phyloP scores from a whole-genome alignment of 2,888 invertebrate genomes.

The Myopa testacea region DNA sequence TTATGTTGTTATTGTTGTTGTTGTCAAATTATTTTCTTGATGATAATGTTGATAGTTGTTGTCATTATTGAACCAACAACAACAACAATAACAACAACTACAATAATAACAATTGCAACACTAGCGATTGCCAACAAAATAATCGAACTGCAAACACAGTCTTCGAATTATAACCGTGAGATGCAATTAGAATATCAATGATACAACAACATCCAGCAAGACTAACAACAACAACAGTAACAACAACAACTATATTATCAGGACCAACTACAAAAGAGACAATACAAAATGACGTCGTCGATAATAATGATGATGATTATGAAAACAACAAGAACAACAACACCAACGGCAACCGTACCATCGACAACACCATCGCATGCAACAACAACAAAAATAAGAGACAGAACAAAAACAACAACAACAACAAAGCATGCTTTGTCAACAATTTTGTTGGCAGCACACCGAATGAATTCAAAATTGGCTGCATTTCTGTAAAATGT shows the following conservation, averaged over 20 bases:
- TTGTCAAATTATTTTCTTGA: no score
- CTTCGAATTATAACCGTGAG: no score
- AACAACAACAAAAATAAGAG: neutral
- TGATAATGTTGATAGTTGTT: no score
- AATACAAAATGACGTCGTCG: neutral
- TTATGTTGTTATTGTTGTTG: no score
- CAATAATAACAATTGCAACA: no score
- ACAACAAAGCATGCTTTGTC: conserved; percentile 14
- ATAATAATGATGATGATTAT: no score
- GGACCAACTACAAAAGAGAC: conserved; percentile 16
- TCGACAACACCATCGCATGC: neutral
- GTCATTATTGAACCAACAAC: no score
- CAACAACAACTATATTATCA: conserved; percentile 41
- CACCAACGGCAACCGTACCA: neutral
- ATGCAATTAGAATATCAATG: no score
- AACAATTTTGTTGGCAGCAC: conserved; percentile 19
- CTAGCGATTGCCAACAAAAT: no score
- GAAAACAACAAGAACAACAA: neutral
- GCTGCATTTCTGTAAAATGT: conserved; percentile 12
- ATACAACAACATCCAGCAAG: no score
- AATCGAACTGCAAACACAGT: no score
- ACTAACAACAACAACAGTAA: neutral
- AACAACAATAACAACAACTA: no score
- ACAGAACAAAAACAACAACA: neutral
- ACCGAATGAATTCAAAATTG: conserved; percentile 19